Evolutionary conservation across 1,140 invertebrate genomes (phyloP).

Genomic region (Metopolophium dirhodum): DNA sequence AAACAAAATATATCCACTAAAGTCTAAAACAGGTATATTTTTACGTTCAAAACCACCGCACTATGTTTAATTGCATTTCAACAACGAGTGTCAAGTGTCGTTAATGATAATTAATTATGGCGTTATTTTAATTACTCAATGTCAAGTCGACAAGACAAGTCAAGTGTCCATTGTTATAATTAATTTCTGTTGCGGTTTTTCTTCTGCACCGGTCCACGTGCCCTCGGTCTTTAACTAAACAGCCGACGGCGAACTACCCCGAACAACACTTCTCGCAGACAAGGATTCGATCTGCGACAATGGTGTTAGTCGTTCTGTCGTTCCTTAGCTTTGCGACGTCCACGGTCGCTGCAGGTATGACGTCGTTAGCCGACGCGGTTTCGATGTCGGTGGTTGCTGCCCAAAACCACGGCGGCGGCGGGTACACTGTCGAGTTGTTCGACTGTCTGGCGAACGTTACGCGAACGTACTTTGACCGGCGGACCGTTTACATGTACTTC

Average conservation of each 20-base stretch:
- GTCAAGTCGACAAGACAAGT: neutral
- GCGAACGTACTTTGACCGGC: constrained; percentile 32
- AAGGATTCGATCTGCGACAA: neutral
- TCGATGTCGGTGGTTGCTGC: neutral
- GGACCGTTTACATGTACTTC: constrained; percentile 31
- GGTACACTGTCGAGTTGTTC: neutral
- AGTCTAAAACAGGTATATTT: neutral
- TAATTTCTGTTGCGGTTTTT: neutral
- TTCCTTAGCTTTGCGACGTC: neutral
- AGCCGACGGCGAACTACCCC: neutral
- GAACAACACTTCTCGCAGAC: neutral
- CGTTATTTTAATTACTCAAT: neutral
- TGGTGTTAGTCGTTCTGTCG: neutral
- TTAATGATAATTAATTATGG: neutral
- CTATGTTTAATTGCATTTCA: neutral
- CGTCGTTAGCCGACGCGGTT: neutral
- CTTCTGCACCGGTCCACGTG: neutral
- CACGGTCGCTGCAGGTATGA: no score
- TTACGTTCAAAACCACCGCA: neutral
- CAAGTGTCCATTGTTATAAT: neutral
- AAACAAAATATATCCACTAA: neutral
- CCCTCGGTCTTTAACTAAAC: neutral
- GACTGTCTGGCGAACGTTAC: constrained; percentile 19
- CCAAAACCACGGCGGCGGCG: neutral
- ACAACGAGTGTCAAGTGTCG: neutral